phyloP scores from a whole-genome alignment of 2,888 invertebrate genomes.

The Micoletzkya japonica region DNA sequence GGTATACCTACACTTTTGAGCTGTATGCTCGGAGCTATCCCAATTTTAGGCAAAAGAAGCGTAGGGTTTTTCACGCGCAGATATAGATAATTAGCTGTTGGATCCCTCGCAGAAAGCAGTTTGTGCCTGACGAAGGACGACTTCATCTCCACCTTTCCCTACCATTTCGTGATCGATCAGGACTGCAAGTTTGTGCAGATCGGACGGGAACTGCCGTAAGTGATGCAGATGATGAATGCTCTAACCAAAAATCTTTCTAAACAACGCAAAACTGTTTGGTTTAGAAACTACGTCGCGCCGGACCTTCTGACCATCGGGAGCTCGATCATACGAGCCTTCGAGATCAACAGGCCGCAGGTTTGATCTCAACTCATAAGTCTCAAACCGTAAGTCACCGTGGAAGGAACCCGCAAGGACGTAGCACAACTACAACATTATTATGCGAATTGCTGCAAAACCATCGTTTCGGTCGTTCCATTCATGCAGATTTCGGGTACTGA shows the following conservation, averaged over 20 bases:
- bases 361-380: not conserved
- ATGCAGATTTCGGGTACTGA: too few species aligned
- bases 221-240: not conserved
- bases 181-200: slow-evolving; percentile 59
- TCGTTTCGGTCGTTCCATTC: too few species aligned
- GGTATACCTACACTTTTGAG: too few species aligned
- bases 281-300: slow-evolving; percentile 53
- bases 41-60: too few species aligned
- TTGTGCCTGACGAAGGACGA: slow-evolving; percentile 33
- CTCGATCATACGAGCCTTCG: slow-evolving; percentile 55
- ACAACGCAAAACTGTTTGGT: slow-evolving; percentile 18
- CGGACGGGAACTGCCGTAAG: slow-evolving; percentile 55
- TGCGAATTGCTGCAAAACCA: too few species aligned
- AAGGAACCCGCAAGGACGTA: too few species aligned
- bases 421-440: too few species aligned
- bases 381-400: too few species aligned
- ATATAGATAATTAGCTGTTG: too few species aligned
- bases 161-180: slow-evolving; percentile 59
- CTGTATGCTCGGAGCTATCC: too few species aligned
- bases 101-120: not conserved
- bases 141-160: slow-evolving; percentile 51
- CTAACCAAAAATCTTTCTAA: too few species aligned
- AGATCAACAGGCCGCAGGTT: slow-evolving; percentile 55
- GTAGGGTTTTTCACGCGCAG: too few species aligned
- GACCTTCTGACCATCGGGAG: slow-evolving; percentile 55